Base-by-base conservation (phyloP, 2,888 invertebrate species). In the Alentia gelatinosa region DNA sequence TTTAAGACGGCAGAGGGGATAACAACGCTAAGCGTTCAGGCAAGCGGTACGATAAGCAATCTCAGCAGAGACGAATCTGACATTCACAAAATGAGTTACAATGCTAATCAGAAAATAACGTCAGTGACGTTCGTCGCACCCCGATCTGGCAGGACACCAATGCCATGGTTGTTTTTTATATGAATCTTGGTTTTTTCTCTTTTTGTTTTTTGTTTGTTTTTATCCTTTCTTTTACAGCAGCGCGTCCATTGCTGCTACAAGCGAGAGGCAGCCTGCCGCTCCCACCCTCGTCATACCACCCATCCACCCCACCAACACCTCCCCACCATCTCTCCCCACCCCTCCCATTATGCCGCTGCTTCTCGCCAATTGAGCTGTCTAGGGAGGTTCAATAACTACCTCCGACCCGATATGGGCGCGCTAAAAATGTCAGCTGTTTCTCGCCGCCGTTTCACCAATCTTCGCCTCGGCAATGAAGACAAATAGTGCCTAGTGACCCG, bases 401-500 rank as follows among this genome's bases (percentile, higher is more conserved):
- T 50, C 47, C 1, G n/a, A 47, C 7, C 50, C 42, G 86, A 42
- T 86, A 47, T 47, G 30, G 47, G n/a, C n/a, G 30, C 68, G 68
- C 68, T 68, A 68, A 68, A 83, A 83, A 83, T 47, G 86, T 86
- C 86, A 47, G 50, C 47, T 12, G 86, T 42, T 47, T 42, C 86
- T 86, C 86, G 50, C 39, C 23, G 15, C 47, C 86, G 50, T 30
- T 30, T 86, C 47, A 42, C 86, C 86, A 86, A 86, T 86, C 50
- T 30, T 86, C 86, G 30, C 47, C 86, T 12, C 33, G 19, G 47
- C 47, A 33, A 42, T 86, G 86, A 47, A 86, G 86, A 86, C 86
- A 86, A 86, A 86, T 47, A 86, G 86, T 30, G 47, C 86, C 47
- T 30, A 33, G 5, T 47, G 86, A 86, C 86, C 86, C 86, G 50